Evolutionary conservation across 2,797 vertebrate genomes (phyloP), one percentile per base, ranked within the genome.

Genomic region (Rhadinocentrus ornatus): DNA sequence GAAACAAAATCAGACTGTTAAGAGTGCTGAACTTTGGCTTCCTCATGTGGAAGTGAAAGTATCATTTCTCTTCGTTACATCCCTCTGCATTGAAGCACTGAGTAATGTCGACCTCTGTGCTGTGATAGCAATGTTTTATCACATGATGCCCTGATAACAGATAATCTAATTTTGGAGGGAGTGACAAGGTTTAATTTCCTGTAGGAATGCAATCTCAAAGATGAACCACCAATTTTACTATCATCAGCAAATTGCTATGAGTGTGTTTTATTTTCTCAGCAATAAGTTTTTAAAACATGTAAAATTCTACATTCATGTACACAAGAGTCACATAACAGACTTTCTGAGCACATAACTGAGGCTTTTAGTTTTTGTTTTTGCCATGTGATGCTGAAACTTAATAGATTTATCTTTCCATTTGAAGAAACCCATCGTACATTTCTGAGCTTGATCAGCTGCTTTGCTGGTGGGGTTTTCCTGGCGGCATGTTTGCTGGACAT

Each of bases 401-500:
- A 56, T 0, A 27, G 0, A 63, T 39, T 3, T 9, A 74, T 35
- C 18, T 48, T 13, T 22, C 56, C 48, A 32, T 76, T 27, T 52
- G 2, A 79, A 96, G 96, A 94, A 53, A 83, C 54, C 50, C 95
- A 95, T 62, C 89, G 82, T 27, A 86, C 82, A 1, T 80, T 96
- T 22, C 90, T 97, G 77, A 96, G 95, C 84, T 84, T 96, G 52
- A 95, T 97, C 86, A 96, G 96, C 89, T 97, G 96, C 57, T 92
- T 95, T 53, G 96, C 96, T 0, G 96, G 96, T 0, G 96, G 96
- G 0, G 94, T 97, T 54, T 97, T 97, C 83, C 91, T 97, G 69
- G 94, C 96, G 22, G 95, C 96, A 15, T 97, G 96, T 88, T 74
- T 97, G 7, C 93, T 98, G 73, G 96, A 98, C 88, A 96, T 97